Base-by-base conservation (phyloP, 2,888 invertebrate genomes). In the Tenodera sinensis region DNA sequence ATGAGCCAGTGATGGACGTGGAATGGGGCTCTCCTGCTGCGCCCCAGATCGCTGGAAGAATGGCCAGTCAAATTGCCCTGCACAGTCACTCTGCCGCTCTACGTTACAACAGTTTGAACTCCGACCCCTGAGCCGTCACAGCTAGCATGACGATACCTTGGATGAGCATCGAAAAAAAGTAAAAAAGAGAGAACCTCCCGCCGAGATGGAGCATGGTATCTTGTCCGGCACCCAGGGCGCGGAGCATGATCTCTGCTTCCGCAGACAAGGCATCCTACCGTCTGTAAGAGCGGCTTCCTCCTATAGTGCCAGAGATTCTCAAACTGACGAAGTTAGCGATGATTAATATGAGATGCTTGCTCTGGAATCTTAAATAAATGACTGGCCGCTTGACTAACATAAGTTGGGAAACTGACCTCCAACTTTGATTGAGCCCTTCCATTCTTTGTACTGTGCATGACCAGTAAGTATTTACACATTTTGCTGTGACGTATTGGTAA, bases 1-100 rank as follows among this genome's bases (percentile, higher is more conserved):
- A 86, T 86, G 86, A 86, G 81, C 15, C 27, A 30, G 28, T 86
- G 86, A 86, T 81, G 86, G 86, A 86, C 86, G 86, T 86, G 54
- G 54, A 71, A 71, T 71, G 54, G 85, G 86, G 86, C 86, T 86
- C 86, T 71, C 86, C 86, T 81, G 86, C 86, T 71, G 86, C 30
- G 86, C 54, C 71, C 86, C 81, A 54, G 81, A 71, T 86, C 86
- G 28, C 81, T 86, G 71, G 81, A 86, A 86, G 86, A 86, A 86
- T 86, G 86, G 86, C 81, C 86, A 25, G 54, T 30, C 86, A 86
- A 86, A 86, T 86, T 86, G 86, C 30, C 86, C 30, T 71, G 54
- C 54, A 71, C 54, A 71, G 54, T 71, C 54, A 71, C 54, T 71
- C 54, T 71, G 54, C 54, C 54, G 54, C 54, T 71, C 54, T 71